Base-by-base conservation (phyloP, 2,888 invertebrate genomes). In the Marasmarcha lunaedactyla region DNA sequence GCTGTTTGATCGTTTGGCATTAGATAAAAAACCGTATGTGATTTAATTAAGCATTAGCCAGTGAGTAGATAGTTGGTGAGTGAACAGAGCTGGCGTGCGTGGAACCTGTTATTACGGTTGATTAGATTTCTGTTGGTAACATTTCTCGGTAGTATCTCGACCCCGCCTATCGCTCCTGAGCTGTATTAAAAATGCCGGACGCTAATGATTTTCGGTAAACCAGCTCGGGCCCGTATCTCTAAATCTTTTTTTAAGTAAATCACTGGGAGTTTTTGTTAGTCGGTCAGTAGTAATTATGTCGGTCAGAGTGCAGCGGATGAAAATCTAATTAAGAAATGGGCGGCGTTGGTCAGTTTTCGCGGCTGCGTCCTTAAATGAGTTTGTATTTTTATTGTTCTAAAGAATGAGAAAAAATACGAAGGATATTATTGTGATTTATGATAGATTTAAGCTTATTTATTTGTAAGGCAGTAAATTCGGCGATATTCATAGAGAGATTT, bases 181-280 rank as follows among this genome's bases (percentile, higher is more conserved):
- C 70, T 63, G 67, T 67, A 78, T 79, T 79, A 78, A 77, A 77
- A 79, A 76, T 72, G 77, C 51, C 61, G 61, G 59, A 72, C 74
- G 72, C 79, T 83, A 83, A 83, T 83, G 81, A 78, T 83, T 83
- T 81, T 81, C 71, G 81, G 79, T 76, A 79, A 79, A 78, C 76
- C 77, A 73, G 73, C 67, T 67, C 66, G 71, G 71, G 71, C 72
- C 76, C 54, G 58, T 74, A 78, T 79, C 78, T 73, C 61, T 57
- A 63, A 69, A 77, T 76, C 74, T 73, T 58, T 63, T n/a, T 57
- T 59, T 71, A 70, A 83, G 79, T 81, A 83, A 83, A 83, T 83
- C 78, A 81, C 78, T 61, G 53, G 51, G 46, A 59, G 61, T 76
- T 72, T 77, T 72, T 72, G 71, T 74, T 71, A 70, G 53, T 70